Base-by-base conservation (phyloP, 2,113 vertebrate species). In the Dinomys branickii region DNA sequence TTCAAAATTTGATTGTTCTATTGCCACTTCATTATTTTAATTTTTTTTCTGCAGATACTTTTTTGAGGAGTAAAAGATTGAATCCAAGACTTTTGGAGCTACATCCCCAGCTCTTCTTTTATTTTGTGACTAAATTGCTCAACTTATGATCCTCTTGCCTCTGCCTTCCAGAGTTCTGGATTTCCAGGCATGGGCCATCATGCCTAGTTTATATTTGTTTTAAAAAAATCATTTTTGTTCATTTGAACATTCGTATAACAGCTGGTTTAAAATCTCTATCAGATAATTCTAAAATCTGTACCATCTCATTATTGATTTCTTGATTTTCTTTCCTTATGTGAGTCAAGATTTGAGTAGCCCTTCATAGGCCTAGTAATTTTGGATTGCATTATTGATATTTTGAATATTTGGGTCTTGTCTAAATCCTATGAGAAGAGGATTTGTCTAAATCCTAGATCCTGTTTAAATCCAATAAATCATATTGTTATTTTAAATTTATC, bases 391-490 rank as follows among this genome's bases (percentile, higher is more conserved):
- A 30, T 71, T 58, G 44, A 71, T 3, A 94, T 52, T 95, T 91
- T 95, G 47, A 71, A 86, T 95, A 71, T 83, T 94, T 95, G 54
- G 8, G 7, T 83, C 38, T 94, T 92, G 50, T 82, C 90, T 87
- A 95, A 59, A 81, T 85, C 19, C 14, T 56, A 56, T 93, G 86
- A 92, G 19, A 71, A 2, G n/a, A n/a, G n/a, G n/a, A n/a, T n/a
- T n/a, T n/a, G n/a, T n/a, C n/a, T n/a, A n/a, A n/a, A n/a, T n/a
- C 38, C 41, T 86, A 26, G 10, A 12, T 90, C 33, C 78, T 82
- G 10, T 91, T 90, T 92, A 93, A 85, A 71, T 80, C 7, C 10
- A 58, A 52, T 41, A 50, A 65, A 80, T 1, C 30, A 73, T 63
- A 24, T 41, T 87, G 19, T 35, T 73, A 65, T 80, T 90, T 94